Base-by-base conservation (phyloP, 2,113 vertebrate genomes). In the Scomber colias region DNA sequence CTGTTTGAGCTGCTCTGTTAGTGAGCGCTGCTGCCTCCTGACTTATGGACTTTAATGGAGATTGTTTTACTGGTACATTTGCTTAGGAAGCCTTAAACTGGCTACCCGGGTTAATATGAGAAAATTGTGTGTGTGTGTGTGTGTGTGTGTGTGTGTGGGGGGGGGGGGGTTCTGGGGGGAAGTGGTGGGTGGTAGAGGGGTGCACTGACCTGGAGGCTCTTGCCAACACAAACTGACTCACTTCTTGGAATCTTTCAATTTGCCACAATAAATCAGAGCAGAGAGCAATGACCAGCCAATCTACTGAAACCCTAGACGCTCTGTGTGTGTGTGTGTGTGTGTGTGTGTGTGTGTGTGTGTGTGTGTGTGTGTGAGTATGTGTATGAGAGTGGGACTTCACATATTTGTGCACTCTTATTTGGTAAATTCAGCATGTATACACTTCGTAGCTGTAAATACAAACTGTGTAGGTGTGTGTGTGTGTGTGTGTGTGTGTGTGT, bases 181-280 rank as follows among this genome's bases (percentile, higher is more conserved):
- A 27, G 7, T 30, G 64, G 62, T 55, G 14, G 15, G 21, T 5
- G 27, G 0, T 30, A 12, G 61, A 40, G 45, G 75, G 7, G 35
- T 35, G 31, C 5, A 6, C 11, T 71, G 69, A 73, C 85, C 74
- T 73, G 60, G 50, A 81, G 68, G 45, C 85, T 72, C 54, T 31
- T 77, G 87, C 91, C 90, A 92, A 91, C 61, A 85, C 68, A 88
- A 87, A 90, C 77, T 48, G 62, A 87, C 83, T 87, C 84, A 73
- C 79, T 75, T 87, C 77, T 87, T 86, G 76, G 82, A 89, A 91
- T 87, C 68, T 76, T 87, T 90, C 71, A 86, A 84, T 87, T 91
- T 82, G 55, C 71, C 16, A 64, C 65, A 84, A 88, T 92, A 89
- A 92, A 91, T 91, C 82, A 89, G 48, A 78, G 65, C 57, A 72